Evolutionary conservation across 1,140 invertebrate genomes (phyloP).

Genomic region (Paraescarpia echinospica): DNA sequence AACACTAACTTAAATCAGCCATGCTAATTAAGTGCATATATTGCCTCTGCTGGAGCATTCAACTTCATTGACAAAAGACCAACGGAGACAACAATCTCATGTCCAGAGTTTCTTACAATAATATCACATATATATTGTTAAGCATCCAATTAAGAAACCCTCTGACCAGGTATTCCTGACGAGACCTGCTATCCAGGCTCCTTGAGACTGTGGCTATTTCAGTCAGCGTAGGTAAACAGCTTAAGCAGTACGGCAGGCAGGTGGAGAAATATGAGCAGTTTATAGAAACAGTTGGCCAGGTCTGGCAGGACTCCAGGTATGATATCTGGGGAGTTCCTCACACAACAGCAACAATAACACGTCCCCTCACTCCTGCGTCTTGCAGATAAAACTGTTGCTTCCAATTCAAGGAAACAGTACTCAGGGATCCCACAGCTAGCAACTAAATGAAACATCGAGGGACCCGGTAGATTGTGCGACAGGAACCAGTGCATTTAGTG

Average conservation of each 20-base stretch:
- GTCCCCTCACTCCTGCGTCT: background rate
- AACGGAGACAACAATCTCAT: background rate
- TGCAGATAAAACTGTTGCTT: background rate
- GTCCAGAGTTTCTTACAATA: background rate
- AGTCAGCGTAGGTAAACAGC: background rate
- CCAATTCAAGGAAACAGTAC: background rate
- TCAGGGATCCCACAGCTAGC: background rate
- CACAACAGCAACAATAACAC: background rate
- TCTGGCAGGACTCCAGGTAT: background rate
- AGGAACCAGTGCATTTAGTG: background rate
- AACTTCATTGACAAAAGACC: background rate
- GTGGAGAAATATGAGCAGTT: background rate
- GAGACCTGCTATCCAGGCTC: no score
- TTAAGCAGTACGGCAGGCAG: background rate
- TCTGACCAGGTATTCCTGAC: background rate
- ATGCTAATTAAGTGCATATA: background rate
- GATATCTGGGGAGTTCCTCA: background rate
- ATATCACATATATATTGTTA: background rate
- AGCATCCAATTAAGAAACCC: background rate
- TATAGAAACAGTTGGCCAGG: background rate
- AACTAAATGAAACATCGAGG: background rate
- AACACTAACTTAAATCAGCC: background rate
- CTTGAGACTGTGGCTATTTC: background rate
- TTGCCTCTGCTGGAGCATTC: background rate
- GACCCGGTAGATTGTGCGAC: background rate